Base-by-base conservation (phyloP, 1,140 invertebrate genomes). In the Philotrypesis tridentata region DNA sequence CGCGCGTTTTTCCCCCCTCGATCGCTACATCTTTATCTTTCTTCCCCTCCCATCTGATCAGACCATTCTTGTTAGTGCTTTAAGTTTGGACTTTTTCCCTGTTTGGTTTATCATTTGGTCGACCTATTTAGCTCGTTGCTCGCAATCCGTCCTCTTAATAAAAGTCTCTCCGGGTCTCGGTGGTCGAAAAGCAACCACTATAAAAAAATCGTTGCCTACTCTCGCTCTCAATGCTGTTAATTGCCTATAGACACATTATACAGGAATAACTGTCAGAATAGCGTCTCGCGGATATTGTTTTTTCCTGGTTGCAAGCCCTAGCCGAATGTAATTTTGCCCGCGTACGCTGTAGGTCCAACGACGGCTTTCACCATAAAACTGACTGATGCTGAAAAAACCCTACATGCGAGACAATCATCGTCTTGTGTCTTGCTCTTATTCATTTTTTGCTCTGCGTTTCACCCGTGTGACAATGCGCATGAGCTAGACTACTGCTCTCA, bases 111-210 rank as follows among this genome's bases (percentile, higher is more conserved):
- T 78, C 81, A 71, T 55, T 73, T 67, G 37, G 55, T 12, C 81
- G 81, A 78, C 75, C 81, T 78, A 78, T 82, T 82, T 82, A 40
- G 61, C 70, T 37, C 73, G 81, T 82, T 82, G 79, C 75, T 82
- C 73, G 79, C 79, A 78, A 75, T 82, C 81, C 81, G 81, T 82
- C 81, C 81, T 82, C 81, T 72, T 78, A 78, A 82, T 76, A 82
- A 82, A 82, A 82, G 70, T 78, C 31, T 4, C 61, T 29, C 60
- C 29, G 70, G 68, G 60, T 65, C 55, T 67, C 5, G 33, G 25
- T 60, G 33, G 71, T 68, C 81, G 79, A 82, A 82, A 82, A 82
- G 76, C 61, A 61, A 60, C 27, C 17, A 60, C 76, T 78, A 78
- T 78, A 82, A 82, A 82, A 82, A 82, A 82, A 78, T 73, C 75